Conservation (phyloP, 2,797 vertebrate species). For the Fringilla coelebs region DNA sequence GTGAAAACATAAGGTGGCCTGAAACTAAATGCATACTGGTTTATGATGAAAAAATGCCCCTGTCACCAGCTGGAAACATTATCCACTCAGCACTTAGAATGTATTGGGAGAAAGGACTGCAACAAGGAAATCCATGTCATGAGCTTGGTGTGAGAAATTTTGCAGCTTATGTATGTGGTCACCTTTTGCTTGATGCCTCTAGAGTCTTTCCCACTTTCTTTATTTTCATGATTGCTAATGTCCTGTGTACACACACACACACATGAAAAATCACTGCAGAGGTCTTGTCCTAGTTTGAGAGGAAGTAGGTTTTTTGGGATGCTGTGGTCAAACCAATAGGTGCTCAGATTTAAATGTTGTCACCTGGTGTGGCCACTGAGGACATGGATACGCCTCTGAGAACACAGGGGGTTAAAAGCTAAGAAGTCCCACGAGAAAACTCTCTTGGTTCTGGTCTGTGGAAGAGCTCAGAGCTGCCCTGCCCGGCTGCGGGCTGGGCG, state of each 20-base stretch:
- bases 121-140: not conserved
- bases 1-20: constrained; percentile 7
- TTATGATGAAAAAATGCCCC: constrained; percentile 26
- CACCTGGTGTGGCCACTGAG: no score
- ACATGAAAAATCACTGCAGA: not conserved
- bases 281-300: no score
- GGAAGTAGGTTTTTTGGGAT: no score
- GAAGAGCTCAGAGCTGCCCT: no score
- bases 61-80: constrained; percentile 10
- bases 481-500: no score
- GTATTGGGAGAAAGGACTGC: not conserved
- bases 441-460: no score
- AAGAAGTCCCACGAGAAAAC: no score
- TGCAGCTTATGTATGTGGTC: not conserved
- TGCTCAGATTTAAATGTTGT: no score
- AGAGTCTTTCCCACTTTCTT: not conserved
- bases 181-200: not conserved
- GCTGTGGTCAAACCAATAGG: no score
- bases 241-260: not conserved
- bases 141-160: not conserved
- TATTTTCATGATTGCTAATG: not conserved
- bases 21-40: constrained; percentile 20
- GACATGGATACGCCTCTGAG: no score
- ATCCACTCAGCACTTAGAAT: not conserved
- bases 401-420: no score